Evolutionary conservation across 2,113 vertebrate species (phyloP), one percentile per base, ranked within the genome.

Genomic region (Cryptoleucopteryx plumbea): DNA sequence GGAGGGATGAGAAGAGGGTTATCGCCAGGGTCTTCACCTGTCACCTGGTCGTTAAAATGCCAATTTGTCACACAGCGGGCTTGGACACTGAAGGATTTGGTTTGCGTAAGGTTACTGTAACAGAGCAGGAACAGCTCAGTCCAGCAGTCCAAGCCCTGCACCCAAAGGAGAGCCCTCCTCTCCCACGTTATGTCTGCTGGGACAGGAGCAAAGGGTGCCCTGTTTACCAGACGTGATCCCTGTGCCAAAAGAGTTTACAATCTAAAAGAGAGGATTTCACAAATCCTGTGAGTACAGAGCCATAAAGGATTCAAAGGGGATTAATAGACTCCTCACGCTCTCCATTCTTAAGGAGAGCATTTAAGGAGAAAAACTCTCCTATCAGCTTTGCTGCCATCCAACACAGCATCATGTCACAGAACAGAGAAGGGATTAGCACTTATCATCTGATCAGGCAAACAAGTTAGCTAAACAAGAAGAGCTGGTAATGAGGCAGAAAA

Each of bases 401-500:
- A 25, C 9, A 34, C 48, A 90, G 79, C 53, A 65, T 53, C 45
- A 6, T 17, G 59, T 81, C 75, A 86, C 32, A 78, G 58, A 93
- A 70, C 8, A 83, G 59, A 77, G 72, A 63, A 70, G 22, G 53
- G 62, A 94, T 95, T 90, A 94, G 48, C 4, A 11, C 13, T 94
- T 86, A 90, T 55, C 72, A 47, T 55, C 52, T 27, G 17, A 93
- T 93, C 56, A 13, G 21, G n/a, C 55, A 93, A 93, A 96, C 34
- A 93, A 90, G 50, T 66, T 52, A 88, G 47, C 45, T 82, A 90
- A 96, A 94, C 50, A 88, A 91, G 59, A 93, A 62, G 67, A 86
- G 72, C n/a, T 71, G 36, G 52, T 89, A 92, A 94, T 84, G 92
- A 92, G 67, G 68, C 68, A 91, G 77, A 94, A 92, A 88, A 94